Evolutionary conservation across 1,140 invertebrate genomes (phyloP), one percentile per base, ranked within the genome.

Genomic region (Zaprionus ornatus): DNA sequence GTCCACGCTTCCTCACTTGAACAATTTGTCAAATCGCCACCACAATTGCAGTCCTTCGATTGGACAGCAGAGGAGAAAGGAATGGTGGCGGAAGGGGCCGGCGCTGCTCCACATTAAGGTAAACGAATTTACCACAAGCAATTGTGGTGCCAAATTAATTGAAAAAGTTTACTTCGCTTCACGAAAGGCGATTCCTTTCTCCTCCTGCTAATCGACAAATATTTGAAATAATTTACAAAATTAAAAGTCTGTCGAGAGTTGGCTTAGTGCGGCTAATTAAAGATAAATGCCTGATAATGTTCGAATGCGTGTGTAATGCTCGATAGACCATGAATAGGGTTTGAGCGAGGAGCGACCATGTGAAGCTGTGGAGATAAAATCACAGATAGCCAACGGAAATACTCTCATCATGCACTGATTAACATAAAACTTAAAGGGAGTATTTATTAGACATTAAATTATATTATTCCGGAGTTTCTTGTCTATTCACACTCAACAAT

Each of bases 21-120:
- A 82, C 79, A 90, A 90, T 90, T 90, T 90, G 85, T 90, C 85
- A 90, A 90, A 90, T 90, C 81, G 85, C 82, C 85, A 82, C 85
- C 85, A 83, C 85, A 90, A 88, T 90, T 84, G 81, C 77, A 80
- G 68, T 55, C 63, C 74, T 80, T 83, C 79, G 80, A 90, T 73
- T 90, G 56, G 19, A 27, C 29, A 32, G 42, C 21, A 54, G 59
- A 56, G 29, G 4, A 23, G 5, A n/a, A 9, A 10, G 25, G 15
- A 12, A 52, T 19, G 10, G 19, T 13, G 45, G 27, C n/a, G 17
- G 13, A 15, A 17, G 37, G 21, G 7, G 6, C 17, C 54, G 50
- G 59, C 54, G 29, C 17, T 10, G 13, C 17, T 40, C 35, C 70
- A 62, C 62, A 82, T 82, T 79, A 72, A 63, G 69, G 69, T 72